phyloP scores from a whole-genome alignment of 2,888 invertebrate genomes.

The Himalopsyche anomala region DNA sequence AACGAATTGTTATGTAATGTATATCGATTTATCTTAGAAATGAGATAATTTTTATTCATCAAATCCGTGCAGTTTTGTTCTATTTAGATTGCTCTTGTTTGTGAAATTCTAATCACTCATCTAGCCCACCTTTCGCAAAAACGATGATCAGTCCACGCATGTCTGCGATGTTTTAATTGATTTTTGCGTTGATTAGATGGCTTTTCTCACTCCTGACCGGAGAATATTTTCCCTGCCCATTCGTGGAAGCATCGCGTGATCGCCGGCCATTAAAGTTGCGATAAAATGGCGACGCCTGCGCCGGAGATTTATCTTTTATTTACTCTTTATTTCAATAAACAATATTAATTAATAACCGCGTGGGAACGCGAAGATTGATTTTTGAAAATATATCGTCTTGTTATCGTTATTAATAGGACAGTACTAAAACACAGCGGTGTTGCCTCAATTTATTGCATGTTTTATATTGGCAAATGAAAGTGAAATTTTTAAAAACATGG shows the following conservation, averaged over 20 bases:
- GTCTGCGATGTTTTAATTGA: constrained; percentile 13
- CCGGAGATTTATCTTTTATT: constrained; percentile 37
- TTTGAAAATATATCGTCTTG: constrained; percentile 32
- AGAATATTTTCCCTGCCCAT: background rate
- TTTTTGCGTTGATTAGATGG: background rate
- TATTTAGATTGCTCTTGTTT: background rate
- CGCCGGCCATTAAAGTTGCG: background rate
- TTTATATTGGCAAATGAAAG: constrained; percentile 17
- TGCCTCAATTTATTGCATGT: background rate
- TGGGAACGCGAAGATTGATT: constrained; percentile 49
- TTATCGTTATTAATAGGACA: constrained; percentile 5
- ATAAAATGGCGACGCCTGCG: constrained; percentile 40
- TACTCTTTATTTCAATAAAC: constrained; percentile 43
- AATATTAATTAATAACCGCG: constrained; percentile 47
- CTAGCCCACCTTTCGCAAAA: background rate
- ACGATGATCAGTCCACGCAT: background rate
- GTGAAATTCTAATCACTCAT: background rate
- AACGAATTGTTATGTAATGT: too few relatives aligned
- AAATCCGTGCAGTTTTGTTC: too few relatives aligned
- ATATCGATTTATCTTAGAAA: too few relatives aligned
- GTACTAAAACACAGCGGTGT: background rate
- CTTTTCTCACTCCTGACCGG: background rate
- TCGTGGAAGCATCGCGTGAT: background rate
- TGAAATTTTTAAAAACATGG: background rate
- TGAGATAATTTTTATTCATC: too few relatives aligned